Conservation (phyloP, 2,888 invertebrate species). For the Timema cristinae region DNA sequence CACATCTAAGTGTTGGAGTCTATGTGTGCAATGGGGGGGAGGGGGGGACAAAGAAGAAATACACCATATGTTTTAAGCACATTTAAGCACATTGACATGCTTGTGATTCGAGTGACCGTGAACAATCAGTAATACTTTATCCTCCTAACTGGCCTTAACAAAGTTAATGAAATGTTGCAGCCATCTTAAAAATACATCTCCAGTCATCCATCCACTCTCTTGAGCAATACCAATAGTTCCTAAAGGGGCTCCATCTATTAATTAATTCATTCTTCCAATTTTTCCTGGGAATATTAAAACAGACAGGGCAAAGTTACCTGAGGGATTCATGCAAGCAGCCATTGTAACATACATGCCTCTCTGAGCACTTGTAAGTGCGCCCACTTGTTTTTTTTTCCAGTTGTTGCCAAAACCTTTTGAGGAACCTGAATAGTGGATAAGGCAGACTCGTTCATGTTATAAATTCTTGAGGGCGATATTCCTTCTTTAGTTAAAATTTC, state of each 20-base stretch:
- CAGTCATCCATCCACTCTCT: slow-evolving; percentile 33
- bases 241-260: slow-evolving; percentile 30
- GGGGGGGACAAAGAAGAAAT: background rate
- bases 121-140: slow-evolving; percentile 20
- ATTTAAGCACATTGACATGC: slow-evolving; percentile 24
- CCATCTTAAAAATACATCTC: slow-evolving; percentile 28
- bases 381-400: slow-evolving; percentile 27
- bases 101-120: slow-evolving; percentile 25
- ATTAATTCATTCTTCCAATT: slow-evolving; percentile 31
- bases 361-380: slow-evolving; percentile 29
- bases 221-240: slow-evolving; percentile 28
- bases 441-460: background rate
- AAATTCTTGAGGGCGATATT: background rate
- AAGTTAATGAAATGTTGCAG: slow-evolving; percentile 24
- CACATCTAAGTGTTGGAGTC: slow-evolving; percentile 12
- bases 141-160: slow-evolving; percentile 1
- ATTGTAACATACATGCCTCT: slow-evolving; percentile 34
- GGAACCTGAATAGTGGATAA: background rate
- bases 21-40: slow-evolving; percentile 10
- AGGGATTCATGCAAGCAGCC: slow-evolving; percentile 31
- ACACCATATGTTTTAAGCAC: slow-evolving; percentile 5
- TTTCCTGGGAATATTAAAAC: slow-evolving; percentile 31
- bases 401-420: slow-evolving; percentile 9
- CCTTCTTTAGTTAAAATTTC: background rate
- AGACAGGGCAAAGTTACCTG: slow-evolving; percentile 31